Evolutionary conservation across 2,888 invertebrate genomes (phyloP), one percentile per base, ranked within the genome.

Genomic region (Tenthredo distinguenda): DNA sequence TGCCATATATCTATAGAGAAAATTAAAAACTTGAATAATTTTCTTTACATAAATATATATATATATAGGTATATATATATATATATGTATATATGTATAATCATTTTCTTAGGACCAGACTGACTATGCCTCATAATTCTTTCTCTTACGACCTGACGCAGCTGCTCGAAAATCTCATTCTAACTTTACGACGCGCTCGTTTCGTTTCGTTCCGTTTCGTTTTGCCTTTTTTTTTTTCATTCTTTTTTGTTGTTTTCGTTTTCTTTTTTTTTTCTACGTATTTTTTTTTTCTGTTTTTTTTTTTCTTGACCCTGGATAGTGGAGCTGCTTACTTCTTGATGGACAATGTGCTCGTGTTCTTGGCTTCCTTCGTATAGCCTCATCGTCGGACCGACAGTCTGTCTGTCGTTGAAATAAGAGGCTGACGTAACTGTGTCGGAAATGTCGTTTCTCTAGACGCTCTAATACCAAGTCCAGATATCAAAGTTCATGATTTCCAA

Each of bases 351-450:
- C 68, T 83, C 15, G n/a, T 37, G 79, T 81, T 83, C 47, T 83
- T 83, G 83, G 83, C 68, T 71, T 43, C 47, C 43, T 40, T n/a
- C 43, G 40, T 40, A 21, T 12, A n/a, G n/a, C 62, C 18, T 50
- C 31, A 40, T 50, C 77, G 50, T 31, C 58, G 1, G 21, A 81
- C 43, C 62, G 62, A 62, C 81, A 31, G 62, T 81, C 40, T 50
- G 47, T 68, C 40, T 83, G 43, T 31, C 68, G 62, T 58, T 62
- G 62, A 62, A 81, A 81, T 81, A 62, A 62, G 47, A 21, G 50
- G 83, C 83, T 83, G 83, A 83, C 31, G 83, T 83, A 83, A 83
- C 83, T 26, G 43, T 58, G 65, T 68, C 68, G 65, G 71, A 83
- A 83, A 83, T 83, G 65, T 83, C 83, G 50, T 50, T 68, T 83